These are phyloP conservation scores for Sebastes melanostomus DNA, from an alignment of 2,797 vertebrate genomes.

Conservation along the genomic window DNA sequence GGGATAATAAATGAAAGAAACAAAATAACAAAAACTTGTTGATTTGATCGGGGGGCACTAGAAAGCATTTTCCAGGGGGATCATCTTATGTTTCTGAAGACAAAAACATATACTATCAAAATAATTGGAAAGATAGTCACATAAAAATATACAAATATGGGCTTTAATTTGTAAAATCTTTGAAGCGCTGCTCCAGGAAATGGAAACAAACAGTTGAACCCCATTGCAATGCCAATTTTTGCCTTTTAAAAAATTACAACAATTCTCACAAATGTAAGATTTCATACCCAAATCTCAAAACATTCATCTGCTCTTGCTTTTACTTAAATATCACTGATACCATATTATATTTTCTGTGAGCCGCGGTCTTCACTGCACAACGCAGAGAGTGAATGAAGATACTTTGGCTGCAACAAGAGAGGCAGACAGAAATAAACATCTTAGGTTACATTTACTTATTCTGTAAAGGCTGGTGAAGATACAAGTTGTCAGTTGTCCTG, in stretches of 20 bases:
- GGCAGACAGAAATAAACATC: slow-evolving; percentile 10
- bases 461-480: not conserved
- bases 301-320: not conserved
- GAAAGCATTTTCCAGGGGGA: not conserved
- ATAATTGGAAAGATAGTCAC: not conserved
- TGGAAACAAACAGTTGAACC: not conserved
- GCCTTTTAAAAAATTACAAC: not conserved
- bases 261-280: not conserved
- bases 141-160: not conserved
- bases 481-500: slow-evolving; percentile 54
- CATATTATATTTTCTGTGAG: not conserved
- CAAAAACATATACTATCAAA: not conserved
- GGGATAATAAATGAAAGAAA: not conserved
- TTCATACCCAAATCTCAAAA: not conserved
- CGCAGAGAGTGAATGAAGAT: not conserved
- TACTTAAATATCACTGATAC: not conserved
- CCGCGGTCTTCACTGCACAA: not conserved
- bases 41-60: not conserved
- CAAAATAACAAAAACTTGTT: no score
- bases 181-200: not conserved
- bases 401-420: not conserved
- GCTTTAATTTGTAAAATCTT: not conserved
- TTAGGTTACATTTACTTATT: slow-evolving; percentile 9
- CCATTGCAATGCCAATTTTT: not conserved
- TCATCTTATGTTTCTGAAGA: not conserved